Base-by-base conservation (phyloP, 1,140 invertebrate species). In the Lineus longissimus region DNA sequence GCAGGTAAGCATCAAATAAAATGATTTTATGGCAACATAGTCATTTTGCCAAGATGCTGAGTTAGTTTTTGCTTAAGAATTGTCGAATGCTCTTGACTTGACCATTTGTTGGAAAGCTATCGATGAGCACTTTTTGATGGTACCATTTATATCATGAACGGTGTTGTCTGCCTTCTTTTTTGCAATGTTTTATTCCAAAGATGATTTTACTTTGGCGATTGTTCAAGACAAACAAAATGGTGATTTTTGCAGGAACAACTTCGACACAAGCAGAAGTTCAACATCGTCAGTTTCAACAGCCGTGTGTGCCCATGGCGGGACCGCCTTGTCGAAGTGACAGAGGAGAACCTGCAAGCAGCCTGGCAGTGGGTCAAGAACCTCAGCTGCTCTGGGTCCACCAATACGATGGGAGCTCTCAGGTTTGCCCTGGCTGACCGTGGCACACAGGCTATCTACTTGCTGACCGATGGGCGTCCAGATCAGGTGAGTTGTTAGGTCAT, bases 391-490 rank as follows among this genome's bases (percentile, higher is more conserved):
- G 81, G 81, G 0, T 78, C 78, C 22, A 82, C 80, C n/a, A 82
- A 82, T 61, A 81, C 79, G 7, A 71, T 81, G 54, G 73, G 69
- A 41, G 79, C 80, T 22, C 66, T 82, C 19, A 72, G 76, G 33
- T 66, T 72, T 60, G 80, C 81, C 22, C 59, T 83, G 36, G 59
- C 72, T 64, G 81, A 83, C 59, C 70, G 67, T 15, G 64, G 74
- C 9, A 76, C 77, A 13, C 73, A 82, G 66, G 80, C 77, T 54
- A 78, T 83, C 55, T 83, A 82, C 59, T 66, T 83, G 23, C 68
- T 83, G 9, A 80, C 78, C 25, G 81, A 83, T 67, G 81, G 81
- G 4, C 62, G 81, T 59, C 81, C 81, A 41, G 79, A 83, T 62
- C 79, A 81, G 75, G 77, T 80, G 61, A 63, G 17, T 56, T 7